phyloP scores from a whole-genome alignment of 2,797 vertebrate genomes.

The Typhlichthys subterraneus region DNA sequence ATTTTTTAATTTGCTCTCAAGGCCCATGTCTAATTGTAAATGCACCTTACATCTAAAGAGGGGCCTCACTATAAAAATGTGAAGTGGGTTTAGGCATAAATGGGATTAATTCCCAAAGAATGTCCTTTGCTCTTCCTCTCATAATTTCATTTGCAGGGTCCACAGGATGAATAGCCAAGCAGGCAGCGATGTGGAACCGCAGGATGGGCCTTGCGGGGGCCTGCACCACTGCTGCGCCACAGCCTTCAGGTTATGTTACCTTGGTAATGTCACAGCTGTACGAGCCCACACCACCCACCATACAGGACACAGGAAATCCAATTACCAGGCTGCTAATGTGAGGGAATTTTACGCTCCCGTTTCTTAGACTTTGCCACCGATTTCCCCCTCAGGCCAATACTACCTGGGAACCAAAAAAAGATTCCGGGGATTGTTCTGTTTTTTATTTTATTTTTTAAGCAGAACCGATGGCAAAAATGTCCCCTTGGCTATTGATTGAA shows the following conservation, averaged over 20 bases:
- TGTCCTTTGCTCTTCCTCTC: slow-evolving; percentile 81
- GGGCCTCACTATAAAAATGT: slow-evolving; percentile 71
- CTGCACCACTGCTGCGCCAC: slow-evolving; percentile 54
- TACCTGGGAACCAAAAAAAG: slow-evolving; percentile 43
- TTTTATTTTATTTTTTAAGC: slow-evolving; percentile 38
- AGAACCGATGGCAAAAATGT: slow-evolving; percentile 39
- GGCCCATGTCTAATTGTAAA: slow-evolving; percentile 75
- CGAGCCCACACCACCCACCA: slow-evolving; percentile 64
- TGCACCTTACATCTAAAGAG: slow-evolving; percentile 69
- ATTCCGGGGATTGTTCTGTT: slow-evolving; percentile 44
- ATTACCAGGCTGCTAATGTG: slow-evolving; percentile 71
- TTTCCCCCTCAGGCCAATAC: slow-evolving; percentile 47
- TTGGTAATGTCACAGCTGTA: slow-evolving; percentile 80
- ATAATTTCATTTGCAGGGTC: slow-evolving; percentile 83
- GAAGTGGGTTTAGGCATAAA: slow-evolving; percentile 80
- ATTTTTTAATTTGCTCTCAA: slow-evolving; percentile 44
- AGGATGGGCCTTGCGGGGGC: slow-evolving; percentile 71
- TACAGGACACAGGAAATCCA: slow-evolving; percentile 72
- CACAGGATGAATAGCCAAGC: slow-evolving; percentile 81
- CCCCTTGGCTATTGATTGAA: slow-evolving; percentile 33
- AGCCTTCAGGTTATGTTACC: slow-evolving; percentile 82
- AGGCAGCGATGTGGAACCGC: slow-evolving; percentile 72
- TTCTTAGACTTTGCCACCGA: slow-evolving; percentile 63
- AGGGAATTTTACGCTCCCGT: slow-evolving; percentile 69
- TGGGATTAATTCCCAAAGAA: slow-evolving; percentile 82